Evolutionary conservation across 2,797 vertebrate genomes (phyloP).

Genomic region (Gymnopithys bicolor): DNA sequence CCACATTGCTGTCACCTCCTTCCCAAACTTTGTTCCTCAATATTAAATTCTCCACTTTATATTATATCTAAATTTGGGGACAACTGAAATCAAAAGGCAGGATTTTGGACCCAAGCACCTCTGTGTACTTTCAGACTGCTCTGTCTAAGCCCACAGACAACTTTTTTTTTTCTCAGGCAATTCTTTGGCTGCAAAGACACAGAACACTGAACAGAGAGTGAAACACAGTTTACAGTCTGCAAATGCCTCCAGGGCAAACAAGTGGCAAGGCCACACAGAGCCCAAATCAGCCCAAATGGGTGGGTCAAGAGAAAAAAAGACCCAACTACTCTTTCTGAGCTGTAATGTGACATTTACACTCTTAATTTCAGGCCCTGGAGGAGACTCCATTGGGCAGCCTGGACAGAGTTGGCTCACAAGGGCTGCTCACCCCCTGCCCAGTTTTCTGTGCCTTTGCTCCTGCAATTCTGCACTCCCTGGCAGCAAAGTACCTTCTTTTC

Average conservation of each 20-base stretch:
- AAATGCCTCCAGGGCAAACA: background rate
- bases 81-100: background rate
- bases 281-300: background rate
- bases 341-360: rapidly evolving
- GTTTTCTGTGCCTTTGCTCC: background rate
- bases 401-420: background rate
- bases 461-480: background rate
- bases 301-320: background rate
- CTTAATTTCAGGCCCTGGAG: background rate
- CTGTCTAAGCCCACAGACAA: rapidly evolving
- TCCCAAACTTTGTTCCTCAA: background rate
- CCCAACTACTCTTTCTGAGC: background rate
- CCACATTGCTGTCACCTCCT: background rate
- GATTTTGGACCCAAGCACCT: too few relatives aligned
- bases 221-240: background rate
- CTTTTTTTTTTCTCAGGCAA: background rate
- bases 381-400: background rate
- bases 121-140: background rate
- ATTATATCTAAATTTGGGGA: background rate
- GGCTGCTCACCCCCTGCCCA: background rate
- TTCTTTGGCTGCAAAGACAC: background rate
- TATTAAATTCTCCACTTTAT: background rate
- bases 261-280: background rate
- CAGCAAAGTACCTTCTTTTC: conserved; percentile 91
- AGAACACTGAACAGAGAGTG: background rate